phyloP scores from a whole-genome alignment of 2,113 vertebrate genomes.

The Cyanoderma ruficeps region DNA sequence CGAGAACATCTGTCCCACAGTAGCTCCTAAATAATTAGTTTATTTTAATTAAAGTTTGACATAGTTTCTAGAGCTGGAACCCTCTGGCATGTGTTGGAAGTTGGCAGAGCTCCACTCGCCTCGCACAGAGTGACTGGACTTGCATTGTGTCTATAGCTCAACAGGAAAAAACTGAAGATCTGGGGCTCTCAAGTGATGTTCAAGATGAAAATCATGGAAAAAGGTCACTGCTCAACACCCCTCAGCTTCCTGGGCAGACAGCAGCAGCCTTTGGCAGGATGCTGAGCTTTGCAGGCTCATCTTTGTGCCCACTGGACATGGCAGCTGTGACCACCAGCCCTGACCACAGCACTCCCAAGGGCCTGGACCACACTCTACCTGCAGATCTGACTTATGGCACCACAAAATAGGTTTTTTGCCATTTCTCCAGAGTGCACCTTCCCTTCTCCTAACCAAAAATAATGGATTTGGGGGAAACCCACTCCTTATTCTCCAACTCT shows the following conservation, averaged over 20 bases:
- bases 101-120: background rate
- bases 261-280: background rate
- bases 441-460: background rate
- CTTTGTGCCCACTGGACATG: background rate
- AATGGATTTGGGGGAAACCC: background rate
- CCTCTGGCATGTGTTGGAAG: accelerated
- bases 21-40: background rate
- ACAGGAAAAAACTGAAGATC: background rate
- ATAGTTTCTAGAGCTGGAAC: background rate
- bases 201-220: accelerated
- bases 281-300: accelerated
- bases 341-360: accelerated
- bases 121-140: background rate
- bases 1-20: background rate
- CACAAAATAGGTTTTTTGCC: accelerated
- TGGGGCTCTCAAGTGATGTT: background rate
- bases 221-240: background rate
- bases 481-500: no score
- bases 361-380: accelerated
- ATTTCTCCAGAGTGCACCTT: background rate
- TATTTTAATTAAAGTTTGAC: constrained; percentile 25
- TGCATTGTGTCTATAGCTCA: accelerated
- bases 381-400: accelerated
- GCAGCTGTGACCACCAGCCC: background rate
- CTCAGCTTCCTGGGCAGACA: background rate